Conservation (phyloP, 2,113 vertebrate species). For the Psophia crepitans region DNA sequence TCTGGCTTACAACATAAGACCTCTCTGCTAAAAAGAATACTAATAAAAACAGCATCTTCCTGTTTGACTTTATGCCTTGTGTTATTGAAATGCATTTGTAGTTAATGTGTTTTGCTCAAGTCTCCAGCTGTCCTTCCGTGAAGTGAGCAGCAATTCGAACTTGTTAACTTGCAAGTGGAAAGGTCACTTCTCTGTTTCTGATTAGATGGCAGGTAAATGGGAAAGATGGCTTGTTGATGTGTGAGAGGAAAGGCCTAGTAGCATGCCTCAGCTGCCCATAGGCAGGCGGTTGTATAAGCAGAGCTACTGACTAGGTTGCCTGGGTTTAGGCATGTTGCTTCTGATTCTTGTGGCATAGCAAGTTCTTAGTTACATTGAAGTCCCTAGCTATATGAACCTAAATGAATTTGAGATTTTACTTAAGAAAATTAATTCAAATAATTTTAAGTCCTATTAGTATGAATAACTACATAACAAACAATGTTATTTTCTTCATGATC, state of each 20-base stretch:
- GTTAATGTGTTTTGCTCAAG: neutral
- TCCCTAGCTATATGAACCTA: neutral
- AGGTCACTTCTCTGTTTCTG: neutral
- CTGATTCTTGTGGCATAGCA: neutral
- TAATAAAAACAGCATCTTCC: neutral
- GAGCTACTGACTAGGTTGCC: neutral
- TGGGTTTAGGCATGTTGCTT: neutral
- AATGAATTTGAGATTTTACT: neutral
- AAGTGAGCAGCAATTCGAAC: neutral
- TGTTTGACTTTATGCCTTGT: neutral
- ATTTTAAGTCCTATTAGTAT: neutral
- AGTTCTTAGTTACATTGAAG: neutral
- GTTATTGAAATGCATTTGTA: neutral
- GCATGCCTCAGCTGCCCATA: accelerated
- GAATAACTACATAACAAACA: neutral
- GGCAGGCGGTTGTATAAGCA: neutral
- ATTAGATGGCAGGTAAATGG: conserved; percentile 8
- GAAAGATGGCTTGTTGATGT: neutral
- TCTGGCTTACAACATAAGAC: neutral
- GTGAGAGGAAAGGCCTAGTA: neutral
- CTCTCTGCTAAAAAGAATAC: neutral
- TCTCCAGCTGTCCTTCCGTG: neutral
- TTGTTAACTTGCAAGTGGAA: conserved; percentile 4
- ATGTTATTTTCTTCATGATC: neutral
- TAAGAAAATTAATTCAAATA: neutral